These are phyloP conservation scores for Coenonympha glycerion DNA, from an alignment of 2,888 invertebrate species.

Conservation along the genomic window DNA sequence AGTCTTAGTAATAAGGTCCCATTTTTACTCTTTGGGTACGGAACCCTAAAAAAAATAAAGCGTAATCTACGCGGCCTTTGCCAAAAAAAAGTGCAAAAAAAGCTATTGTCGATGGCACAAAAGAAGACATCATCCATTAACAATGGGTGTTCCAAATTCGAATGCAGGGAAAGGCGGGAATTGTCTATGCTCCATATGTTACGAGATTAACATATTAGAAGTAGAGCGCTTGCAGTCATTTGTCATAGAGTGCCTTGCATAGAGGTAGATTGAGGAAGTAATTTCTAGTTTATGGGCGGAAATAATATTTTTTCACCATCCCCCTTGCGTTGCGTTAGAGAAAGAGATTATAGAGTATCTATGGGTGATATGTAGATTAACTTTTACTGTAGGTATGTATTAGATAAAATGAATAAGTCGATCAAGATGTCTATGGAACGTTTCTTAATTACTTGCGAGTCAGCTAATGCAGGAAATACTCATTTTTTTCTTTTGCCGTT, in stretches of 20 bases:
- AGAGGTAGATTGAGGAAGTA: constrained; percentile 71
- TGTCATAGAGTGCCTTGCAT: constrained; percentile 55
- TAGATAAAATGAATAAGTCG: background rate
- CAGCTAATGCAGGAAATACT: too few relatives aligned
- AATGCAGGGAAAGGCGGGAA: constrained; percentile 53
- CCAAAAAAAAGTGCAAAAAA: constrained; percentile 38
- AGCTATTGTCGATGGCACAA: constrained; percentile 63
- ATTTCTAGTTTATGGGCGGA: constrained; percentile 70
- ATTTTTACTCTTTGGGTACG: too few relatives aligned
- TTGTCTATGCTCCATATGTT: constrained; percentile 68
- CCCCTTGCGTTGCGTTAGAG: constrained; percentile 55
- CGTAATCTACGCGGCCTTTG: constrained; percentile 58
- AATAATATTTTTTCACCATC: constrained; percentile 67
- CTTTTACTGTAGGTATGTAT: constrained; percentile 5
- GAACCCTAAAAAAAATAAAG: too few relatives aligned
- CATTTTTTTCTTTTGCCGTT: too few relatives aligned
- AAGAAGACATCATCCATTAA: constrained; percentile 67
- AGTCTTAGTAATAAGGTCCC: too few relatives aligned
- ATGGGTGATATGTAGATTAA: constrained; percentile 47
- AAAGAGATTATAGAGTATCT: too few relatives aligned
- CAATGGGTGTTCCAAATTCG: constrained; percentile 53
- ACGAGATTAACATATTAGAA: constrained; percentile 67
- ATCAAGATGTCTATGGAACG: too few relatives aligned
- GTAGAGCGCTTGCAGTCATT: constrained; percentile 61
- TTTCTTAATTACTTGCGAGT: too few relatives aligned